Evolutionary conservation across 1,140 invertebrate species (phyloP), one percentile per base, ranked within the genome.

Genomic region (Scaptomyza graminum): DNA sequence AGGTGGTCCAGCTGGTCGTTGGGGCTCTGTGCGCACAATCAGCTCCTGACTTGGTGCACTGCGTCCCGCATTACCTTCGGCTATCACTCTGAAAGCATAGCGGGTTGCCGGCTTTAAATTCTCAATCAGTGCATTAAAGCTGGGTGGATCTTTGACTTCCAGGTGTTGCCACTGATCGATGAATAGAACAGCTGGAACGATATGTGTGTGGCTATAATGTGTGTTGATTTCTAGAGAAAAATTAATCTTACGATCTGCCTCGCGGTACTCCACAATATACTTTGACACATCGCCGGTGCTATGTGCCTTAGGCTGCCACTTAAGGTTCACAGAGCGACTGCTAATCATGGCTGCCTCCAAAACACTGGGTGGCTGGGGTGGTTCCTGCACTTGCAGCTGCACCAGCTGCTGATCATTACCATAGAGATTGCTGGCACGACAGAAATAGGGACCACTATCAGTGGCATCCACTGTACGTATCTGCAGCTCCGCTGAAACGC

Each of bases 361-460:
- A 44, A 94, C 93, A 59, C 92, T 93, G 1, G 96, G 96, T 37
- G 95, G 93, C 79, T 95, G 93, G 1, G 96, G 96, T 9, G 95
- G 95, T 89, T 96, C 96, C 94, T 97, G 96, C 0, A 97, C 96
- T 55, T 95, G 93, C 7, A 98, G 92, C 79, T 96, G 95, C 34
- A 97, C 95, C 31, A 95, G 92, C 78, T 97, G 95, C 83, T 97
- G 95, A 90, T 97, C 96, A 66, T 94, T 94, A 7, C 97, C 97
- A 82, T 96, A 96, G 28, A 95, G 92, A 92, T 98, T 98, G 75
- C 94, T 95, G 3, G 96, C 96, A 69, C 95, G 94, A 90, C 97
- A 98, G 62, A 96, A 96, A 91, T 97, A 97, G 0, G 96, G 94
- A 0, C 95, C 96, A 62, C 95, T 96, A 79, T 97, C 96, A 5